A percentile compares a stretch with the other conserved stretches of the same genome.
phyloP scores from a whole-genome alignment of 2,113 vertebrate genomes.

The Henicopernis longicauda region DNA sequence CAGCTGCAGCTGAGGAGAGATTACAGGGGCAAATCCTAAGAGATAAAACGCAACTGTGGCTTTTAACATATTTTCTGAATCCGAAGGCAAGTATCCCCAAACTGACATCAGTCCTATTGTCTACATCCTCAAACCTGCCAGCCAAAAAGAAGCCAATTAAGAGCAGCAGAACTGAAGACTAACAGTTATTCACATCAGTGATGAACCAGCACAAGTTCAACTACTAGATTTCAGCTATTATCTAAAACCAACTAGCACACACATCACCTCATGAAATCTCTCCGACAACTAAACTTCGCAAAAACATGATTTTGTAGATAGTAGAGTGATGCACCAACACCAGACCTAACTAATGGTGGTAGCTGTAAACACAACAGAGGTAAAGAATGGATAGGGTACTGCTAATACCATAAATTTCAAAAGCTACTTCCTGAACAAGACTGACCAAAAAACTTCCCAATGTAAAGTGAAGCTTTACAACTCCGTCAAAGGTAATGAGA shows the following conservation, averaged over 20 bases:
- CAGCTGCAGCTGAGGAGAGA: not conserved
- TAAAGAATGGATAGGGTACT: not conserved
- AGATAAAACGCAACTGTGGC: not conserved
- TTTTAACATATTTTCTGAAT: not conserved
- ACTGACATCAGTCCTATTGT: not conserved
- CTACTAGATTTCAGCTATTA: not conserved
- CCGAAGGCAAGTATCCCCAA: not conserved
- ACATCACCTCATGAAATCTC: not conserved
- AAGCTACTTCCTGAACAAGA: not conserved
- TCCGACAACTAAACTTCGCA: not conserved
- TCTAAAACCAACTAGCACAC: not conserved
- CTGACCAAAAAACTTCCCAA: not conserved
- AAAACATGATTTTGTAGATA: not conserved
- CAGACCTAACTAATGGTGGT: not conserved
- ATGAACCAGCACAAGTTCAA: not conserved
- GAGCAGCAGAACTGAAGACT: not conserved
- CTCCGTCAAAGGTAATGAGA: not conserved
- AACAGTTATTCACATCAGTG: not conserved
- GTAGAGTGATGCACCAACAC: not conserved
- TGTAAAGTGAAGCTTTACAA: not conserved
- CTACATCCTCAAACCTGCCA: not conserved
- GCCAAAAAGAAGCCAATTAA: not conserved
- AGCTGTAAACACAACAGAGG: not conserved
- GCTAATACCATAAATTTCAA: not conserved
- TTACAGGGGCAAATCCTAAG: not conserved